Conservation (phyloP, 2,113 vertebrate species). For the Semnornis frantzii region DNA sequence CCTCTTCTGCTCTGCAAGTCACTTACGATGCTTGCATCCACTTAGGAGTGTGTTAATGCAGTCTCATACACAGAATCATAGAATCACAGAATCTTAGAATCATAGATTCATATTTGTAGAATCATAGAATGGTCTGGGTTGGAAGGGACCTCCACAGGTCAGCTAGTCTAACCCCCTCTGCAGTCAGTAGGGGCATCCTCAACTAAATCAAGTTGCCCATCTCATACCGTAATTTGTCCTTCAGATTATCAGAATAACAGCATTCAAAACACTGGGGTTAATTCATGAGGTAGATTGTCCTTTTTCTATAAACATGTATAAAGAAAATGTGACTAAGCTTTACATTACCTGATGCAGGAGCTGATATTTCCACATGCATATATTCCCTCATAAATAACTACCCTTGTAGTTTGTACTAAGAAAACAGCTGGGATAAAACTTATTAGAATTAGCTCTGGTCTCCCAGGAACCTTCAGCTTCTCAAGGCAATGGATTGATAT, state of each 20-base stretch:
- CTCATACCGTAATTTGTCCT: not conserved
- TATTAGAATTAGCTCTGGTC: not conserved
- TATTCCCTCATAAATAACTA: not conserved
- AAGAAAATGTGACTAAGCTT: not conserved
- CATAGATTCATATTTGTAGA: no score
- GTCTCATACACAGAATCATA: not conserved
- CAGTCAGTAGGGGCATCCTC: no score
- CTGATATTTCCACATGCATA: not conserved
- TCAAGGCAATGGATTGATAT: not conserved
- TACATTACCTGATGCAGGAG: not conserved
- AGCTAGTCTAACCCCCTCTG: no score
- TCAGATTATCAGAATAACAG: no score
- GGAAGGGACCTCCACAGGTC: no score
- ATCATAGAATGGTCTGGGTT: no score
- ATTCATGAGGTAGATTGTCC: not conserved
- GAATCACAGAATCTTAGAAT: no score
- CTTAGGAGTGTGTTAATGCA: not conserved
- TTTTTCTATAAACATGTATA: not conserved
- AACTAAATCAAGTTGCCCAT: no score
- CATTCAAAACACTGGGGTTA: not conserved
- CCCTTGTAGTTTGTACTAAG: not conserved
- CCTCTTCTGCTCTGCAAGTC: not conserved
- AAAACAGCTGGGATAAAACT: conserved; percentile 5
- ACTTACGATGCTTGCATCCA: not conserved
- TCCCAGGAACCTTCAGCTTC: conserved; percentile 1